Percentiles rank a stretch among this genome's conserved stretches.
These are phyloP conservation scores for Lydus trimaculatus DNA, from an alignment of 2,888 invertebrate genomes.

Conservation along the genomic window DNA sequence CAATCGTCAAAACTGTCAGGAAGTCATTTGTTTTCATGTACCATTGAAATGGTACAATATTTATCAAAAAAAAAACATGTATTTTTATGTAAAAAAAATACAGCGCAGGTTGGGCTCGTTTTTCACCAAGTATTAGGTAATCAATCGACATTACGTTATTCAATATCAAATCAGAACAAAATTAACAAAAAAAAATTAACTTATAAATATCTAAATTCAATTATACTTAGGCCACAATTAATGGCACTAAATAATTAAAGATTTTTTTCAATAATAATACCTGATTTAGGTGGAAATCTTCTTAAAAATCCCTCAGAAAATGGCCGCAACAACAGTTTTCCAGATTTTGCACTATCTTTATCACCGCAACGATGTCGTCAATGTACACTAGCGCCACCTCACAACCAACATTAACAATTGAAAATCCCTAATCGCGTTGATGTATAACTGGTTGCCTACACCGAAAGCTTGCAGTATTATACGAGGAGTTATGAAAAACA, in stretches of 20 bases:
- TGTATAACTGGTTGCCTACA: not conserved
- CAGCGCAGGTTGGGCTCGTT: not conserved
- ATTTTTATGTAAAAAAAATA: not conserved
- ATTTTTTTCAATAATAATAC: conserved; percentile 30
- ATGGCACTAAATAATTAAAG: not conserved
- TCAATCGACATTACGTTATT: conserved; percentile 42
- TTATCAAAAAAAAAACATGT: not conserved
- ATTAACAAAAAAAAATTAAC: not conserved
- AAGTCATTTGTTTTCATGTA: conserved; percentile 5
- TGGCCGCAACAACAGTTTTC: conserved; percentile 26
- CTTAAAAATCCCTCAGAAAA: conserved; percentile 27
- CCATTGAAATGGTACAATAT: not conserved
- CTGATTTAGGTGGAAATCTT: conserved; percentile 23
- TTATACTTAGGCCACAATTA: not conserved
- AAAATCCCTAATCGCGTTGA: not conserved
- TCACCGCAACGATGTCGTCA: not conserved
- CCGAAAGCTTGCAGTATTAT: not conserved
- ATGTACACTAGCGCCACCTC: not conserved
- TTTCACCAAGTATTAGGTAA: conserved; percentile 46
- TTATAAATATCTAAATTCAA: not conserved
- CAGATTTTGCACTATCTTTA: not conserved
- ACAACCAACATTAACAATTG: not conserved
- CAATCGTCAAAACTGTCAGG: conserved; percentile 45
- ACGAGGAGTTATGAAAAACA: not conserved
- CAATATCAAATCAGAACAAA: conserved; percentile 20